phyloP scores from a whole-genome alignment of 1,140 invertebrate species.

The Leptinotarsa undecemlineata region DNA sequence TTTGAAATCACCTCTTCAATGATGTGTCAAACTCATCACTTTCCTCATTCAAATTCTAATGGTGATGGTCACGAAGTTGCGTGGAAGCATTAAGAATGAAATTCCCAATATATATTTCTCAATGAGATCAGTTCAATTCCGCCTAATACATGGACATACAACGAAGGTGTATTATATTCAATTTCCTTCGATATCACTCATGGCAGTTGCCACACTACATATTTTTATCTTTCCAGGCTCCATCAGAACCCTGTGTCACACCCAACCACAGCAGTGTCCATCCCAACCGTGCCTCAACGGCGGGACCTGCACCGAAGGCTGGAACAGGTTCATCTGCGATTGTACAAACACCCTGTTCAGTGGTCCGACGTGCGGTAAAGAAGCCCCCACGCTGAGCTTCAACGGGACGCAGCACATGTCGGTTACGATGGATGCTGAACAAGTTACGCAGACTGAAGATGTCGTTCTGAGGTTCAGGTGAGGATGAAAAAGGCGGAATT shows the following conservation, averaged over 20 bases:
- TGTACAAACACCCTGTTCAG: slow-evolving; percentile 88
- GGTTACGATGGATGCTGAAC: slow-evolving; percentile 70
- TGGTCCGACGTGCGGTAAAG: slow-evolving; percentile 90
- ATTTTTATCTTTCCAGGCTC: slow-evolving; percentile 63
- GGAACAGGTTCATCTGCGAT: slow-evolving; percentile 96
- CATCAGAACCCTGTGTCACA: slow-evolving; percentile 83
- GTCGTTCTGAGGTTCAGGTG: slow-evolving; percentile 80
- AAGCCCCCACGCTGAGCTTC: slow-evolving; percentile 83
- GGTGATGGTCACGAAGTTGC: too few species aligned
- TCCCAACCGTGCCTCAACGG: slow-evolving; percentile 88
- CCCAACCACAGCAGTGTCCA: slow-evolving; percentile 78
- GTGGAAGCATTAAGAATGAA: too few species aligned
- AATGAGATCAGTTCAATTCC: too few species aligned
- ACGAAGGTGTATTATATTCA: too few species aligned
- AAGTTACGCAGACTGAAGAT: slow-evolving; percentile 89
- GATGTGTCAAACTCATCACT: too few species aligned
- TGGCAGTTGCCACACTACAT: background rate
- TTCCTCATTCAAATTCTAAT: too few species aligned
- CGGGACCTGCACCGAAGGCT: slow-evolving; percentile 88
- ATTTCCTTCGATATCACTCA: too few species aligned
- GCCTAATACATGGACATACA: too few species aligned
- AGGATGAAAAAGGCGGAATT: background rate
- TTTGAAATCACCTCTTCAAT: too few species aligned
- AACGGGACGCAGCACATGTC: slow-evolving; percentile 81
- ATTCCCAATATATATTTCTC: too few species aligned